A percentile compares a stretch with the other conserved stretches of the same genome.
Evolutionary conservation across 1,140 invertebrate species (phyloP).

Genomic region (Drosophila bocqueti): DNA sequence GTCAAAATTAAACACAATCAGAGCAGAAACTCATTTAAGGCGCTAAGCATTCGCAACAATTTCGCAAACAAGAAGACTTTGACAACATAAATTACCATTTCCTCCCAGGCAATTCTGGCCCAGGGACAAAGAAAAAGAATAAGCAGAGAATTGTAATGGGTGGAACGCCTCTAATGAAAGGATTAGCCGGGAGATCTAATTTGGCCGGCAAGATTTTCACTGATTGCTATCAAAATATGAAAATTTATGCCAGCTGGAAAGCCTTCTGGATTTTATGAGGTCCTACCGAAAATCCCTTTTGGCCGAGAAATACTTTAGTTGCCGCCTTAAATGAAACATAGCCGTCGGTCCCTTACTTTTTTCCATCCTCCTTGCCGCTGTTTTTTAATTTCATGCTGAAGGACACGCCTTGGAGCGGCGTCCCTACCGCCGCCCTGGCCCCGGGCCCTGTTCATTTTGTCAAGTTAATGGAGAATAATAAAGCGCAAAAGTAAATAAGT

Average conservation of each 20-base stretch:
- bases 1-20: conserved; percentile 80
- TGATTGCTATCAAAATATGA: conserved; percentile 64
- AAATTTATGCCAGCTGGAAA: conserved; percentile 59
- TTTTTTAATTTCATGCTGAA: conserved; percentile 63
- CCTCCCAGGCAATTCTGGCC: conserved; percentile 11
- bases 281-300: conserved; percentile 41
- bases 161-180: conserved; percentile 66
- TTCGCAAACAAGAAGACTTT: conserved; percentile 58
- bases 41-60: conserved; percentile 78
- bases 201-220: conserved; percentile 12
- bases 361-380: conserved; percentile 3
- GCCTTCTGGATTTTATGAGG: conserved; percentile 27
- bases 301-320: conserved; percentile 38
- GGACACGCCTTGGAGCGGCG: conserved; percentile 28
- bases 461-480: conserved; percentile 84
- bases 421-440: neutral
- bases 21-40: conserved; percentile 83
- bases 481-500: conserved; percentile 82
- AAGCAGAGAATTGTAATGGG: conserved; percentile 52
- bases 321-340: conserved; percentile 50
- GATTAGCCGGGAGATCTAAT: conserved; percentile 41
- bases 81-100: conserved; percentile 61
- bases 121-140: conserved; percentile 32
- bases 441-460: conserved; percentile 68
- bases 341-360: conserved; percentile 13